Percentiles rank a stretch among this genome's conserved stretches.
Evolutionary conservation across 64 coral and sea anemone genomes (phyloP).

Genomic region (Stichodactyla mertensii): DNA sequence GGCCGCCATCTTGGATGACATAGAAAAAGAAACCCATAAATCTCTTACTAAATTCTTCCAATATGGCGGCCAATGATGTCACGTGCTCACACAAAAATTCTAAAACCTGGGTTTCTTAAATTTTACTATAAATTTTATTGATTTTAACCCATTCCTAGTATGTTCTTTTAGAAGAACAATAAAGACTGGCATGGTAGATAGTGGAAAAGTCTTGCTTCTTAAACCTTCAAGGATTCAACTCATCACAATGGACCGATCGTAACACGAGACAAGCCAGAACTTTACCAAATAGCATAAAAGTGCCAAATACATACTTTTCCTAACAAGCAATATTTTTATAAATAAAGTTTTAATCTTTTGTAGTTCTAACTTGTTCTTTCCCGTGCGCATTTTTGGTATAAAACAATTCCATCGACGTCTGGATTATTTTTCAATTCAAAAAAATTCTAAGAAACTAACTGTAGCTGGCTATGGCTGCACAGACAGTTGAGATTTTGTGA

Average conservation of each 20-base stretch:
- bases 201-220: neutral
- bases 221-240: neutral
- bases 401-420: conserved; percentile 11
- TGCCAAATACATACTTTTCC: conserved; percentile 5
- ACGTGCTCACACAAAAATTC: neutral
- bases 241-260: neutral
- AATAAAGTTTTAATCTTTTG: conserved; percentile 15
- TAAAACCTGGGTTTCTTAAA: neutral
- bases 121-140: conserved; percentile 13
- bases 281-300: neutral
- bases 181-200: neutral
- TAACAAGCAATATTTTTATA: conserved; percentile 11
- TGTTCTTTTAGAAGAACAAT: neutral
- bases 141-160: neutral
- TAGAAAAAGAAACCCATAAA: no score
- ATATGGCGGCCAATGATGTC: neutral
- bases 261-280: neutral
- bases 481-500: neutral
- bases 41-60: neutral
- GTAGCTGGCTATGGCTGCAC: neutral
- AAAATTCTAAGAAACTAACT: neutral
- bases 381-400: neutral
- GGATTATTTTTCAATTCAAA: conserved; percentile 5
- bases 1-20: neutral
- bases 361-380: neutral